These are phyloP conservation scores for Pseudois nayaur DNA, from an alignment of 2,113 vertebrate genomes.

Conservation along the genomic window DNA sequence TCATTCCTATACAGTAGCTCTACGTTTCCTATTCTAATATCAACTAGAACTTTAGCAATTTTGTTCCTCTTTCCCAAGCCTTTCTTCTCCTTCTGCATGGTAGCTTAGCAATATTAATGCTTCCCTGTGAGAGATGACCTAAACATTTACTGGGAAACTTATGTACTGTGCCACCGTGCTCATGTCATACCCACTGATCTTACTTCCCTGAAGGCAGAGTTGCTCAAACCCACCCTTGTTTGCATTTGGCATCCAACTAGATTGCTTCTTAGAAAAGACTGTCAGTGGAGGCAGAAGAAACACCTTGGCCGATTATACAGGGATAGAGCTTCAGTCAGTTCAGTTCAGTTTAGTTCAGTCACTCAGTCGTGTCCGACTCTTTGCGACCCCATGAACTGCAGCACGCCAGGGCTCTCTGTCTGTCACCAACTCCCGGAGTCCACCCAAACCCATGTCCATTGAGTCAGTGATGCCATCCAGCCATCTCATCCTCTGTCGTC, in stretches of 20 bases:
- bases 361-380: background rate
- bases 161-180: accelerated
- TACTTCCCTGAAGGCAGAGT: background rate
- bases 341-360: background rate
- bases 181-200: background rate
- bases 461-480: no score
- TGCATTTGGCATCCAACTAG: background rate
- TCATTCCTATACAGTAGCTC: background rate
- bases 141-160: background rate
- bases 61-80: background rate
- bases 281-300: background rate
- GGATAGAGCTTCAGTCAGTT: background rate
- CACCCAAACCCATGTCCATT: background rate
- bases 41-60: background rate
- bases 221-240: background rate
- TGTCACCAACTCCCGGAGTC: accelerated
- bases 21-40: background rate
- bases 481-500: no score
- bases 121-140: background rate
- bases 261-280: background rate
- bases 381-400: background rate
- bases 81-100: background rate
- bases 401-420: background rate
- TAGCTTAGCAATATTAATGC: background rate
- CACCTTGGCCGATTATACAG: background rate